Percentiles rank a stretch among this genome's conserved stretches.
Evolutionary conservation across 2,797 vertebrate genomes (phyloP).

Genomic region (Parotocinclus haroldoi): DNA sequence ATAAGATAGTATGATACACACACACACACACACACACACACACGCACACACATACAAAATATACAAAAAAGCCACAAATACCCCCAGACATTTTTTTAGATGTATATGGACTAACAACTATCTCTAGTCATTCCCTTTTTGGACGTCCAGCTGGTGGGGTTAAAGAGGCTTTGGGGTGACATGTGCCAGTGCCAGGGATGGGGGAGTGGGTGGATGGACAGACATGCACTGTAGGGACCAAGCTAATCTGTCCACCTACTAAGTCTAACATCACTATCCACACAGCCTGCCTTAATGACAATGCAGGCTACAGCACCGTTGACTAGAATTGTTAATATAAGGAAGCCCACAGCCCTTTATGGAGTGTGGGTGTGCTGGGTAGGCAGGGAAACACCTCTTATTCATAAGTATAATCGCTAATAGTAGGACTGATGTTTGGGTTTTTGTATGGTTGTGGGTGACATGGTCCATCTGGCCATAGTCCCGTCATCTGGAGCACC

Average conservation of each 20-base stretch:
- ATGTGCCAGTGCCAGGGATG: constrained; percentile 62
- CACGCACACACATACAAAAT: too few species aligned
- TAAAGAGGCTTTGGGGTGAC: constrained; percentile 57
- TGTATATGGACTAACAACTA: constrained; percentile 2
- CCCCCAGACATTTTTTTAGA: background rate
- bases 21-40: too few species aligned
- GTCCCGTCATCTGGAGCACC: constrained; percentile 77
- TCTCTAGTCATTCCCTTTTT: constrained; percentile 8
- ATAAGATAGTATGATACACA: too few species aligned
- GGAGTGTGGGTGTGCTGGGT: background rate
- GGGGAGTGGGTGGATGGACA: constrained; percentile 51
- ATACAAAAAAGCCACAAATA: too few species aligned
- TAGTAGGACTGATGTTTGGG: constrained; percentile 49
- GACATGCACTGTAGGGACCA: constrained; percentile 59
- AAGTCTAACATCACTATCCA: constrained; percentile 59
- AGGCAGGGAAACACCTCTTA: background rate
- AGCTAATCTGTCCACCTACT: constrained; percentile 70
- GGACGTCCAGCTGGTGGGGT: constrained; percentile 39
- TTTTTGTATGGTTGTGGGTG: constrained; percentile 50
- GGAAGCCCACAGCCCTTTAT: background rate
- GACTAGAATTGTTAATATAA: constrained; percentile 3
- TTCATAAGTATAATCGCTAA: constrained; percentile 36
- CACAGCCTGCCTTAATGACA: constrained; percentile 42
- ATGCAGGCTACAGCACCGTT: constrained; percentile 7
- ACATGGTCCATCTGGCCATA: constrained; percentile 71